phyloP scores from a whole-genome alignment of 2,888 invertebrate genomes.

The Noctua janthe region DNA sequence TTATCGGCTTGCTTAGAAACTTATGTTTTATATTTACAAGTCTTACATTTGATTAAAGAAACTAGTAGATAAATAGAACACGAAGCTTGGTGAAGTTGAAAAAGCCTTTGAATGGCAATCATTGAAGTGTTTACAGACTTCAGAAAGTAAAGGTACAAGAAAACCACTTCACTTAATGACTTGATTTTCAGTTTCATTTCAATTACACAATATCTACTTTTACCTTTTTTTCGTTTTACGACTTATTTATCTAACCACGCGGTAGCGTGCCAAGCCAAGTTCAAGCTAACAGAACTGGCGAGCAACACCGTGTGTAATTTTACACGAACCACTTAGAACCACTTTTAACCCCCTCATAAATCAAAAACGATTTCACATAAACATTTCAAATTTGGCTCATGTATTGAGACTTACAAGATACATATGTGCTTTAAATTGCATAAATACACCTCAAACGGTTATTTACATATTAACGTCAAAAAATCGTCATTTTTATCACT shows the following conservation, averaged over 20 bases:
- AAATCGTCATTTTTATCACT: too few relatives aligned
- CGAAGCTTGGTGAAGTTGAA: not conserved
- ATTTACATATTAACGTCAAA: too few relatives aligned
- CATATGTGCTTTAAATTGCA: too few relatives aligned
- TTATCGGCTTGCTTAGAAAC: not conserved
- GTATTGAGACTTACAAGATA: too few relatives aligned
- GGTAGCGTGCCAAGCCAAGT: too few relatives aligned
- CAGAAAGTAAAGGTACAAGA: slow-evolving; percentile 1
- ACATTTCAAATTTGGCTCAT: too few relatives aligned
- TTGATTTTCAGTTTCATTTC: slow-evolving; percentile 6
- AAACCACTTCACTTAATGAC: slow-evolving; percentile 19
- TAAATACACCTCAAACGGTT: too few relatives aligned
- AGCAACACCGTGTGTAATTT: too few relatives aligned
- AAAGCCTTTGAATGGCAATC: slow-evolving; percentile 23
- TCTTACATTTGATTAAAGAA: not conserved
- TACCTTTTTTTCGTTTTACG: not conserved
- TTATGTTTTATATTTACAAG: not conserved
- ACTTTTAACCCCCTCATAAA: too few relatives aligned
- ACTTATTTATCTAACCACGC: not conserved
- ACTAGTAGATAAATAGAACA: not conserved
- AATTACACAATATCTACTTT: not conserved
- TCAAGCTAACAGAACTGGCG: too few relatives aligned
- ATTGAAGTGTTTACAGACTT: slow-evolving; percentile 17
- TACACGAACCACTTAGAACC: too few relatives aligned
- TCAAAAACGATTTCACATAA: too few relatives aligned